These are phyloP conservation scores for Sebastes hubbsi DNA, from an alignment of 2,797 vertebrate genomes.

Conservation along the genomic window DNA sequence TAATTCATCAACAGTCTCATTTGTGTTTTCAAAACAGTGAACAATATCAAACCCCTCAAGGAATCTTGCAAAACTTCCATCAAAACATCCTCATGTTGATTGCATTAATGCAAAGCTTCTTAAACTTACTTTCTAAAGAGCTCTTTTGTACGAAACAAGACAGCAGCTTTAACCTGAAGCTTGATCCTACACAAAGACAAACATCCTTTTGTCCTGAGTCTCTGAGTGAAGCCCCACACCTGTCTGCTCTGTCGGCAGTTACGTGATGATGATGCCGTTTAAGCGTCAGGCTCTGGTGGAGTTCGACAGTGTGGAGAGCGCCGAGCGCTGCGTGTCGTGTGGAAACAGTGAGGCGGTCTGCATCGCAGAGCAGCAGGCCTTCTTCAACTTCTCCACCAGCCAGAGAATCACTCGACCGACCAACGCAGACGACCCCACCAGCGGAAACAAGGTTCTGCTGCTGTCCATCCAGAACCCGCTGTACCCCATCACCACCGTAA, in stretches of 20 bases:
- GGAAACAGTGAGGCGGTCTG: constrained; percentile 86
- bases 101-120: neutral
- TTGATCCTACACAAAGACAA: neutral
- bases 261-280: constrained; percentile 99
- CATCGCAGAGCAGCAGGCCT: constrained; percentile 90
- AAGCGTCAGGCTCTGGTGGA: constrained; percentile 95
- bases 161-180: neutral
- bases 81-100: neutral
- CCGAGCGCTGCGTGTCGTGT: constrained; percentile 88
- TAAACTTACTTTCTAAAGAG: neutral
- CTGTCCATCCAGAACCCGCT: constrained; percentile 95
- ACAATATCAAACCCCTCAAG: neutral
- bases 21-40: neutral
- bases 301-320: constrained; percentile 89
- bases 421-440: constrained; percentile 89
- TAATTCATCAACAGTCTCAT: neutral
- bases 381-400: constrained; percentile 96
- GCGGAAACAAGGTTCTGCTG: constrained; percentile 94
- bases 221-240: neutral
- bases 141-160: neutral
- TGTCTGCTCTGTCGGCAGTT: constrained; percentile 76
- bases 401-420: constrained; percentile 93
- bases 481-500: constrained; percentile 94
- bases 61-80: neutral
- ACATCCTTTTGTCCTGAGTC: neutral